A percentile compares a stretch with the other conserved stretches of the same genome.
Evolutionary conservation across 1,140 invertebrate species (phyloP).

Genomic region (Myzus persicae): DNA sequence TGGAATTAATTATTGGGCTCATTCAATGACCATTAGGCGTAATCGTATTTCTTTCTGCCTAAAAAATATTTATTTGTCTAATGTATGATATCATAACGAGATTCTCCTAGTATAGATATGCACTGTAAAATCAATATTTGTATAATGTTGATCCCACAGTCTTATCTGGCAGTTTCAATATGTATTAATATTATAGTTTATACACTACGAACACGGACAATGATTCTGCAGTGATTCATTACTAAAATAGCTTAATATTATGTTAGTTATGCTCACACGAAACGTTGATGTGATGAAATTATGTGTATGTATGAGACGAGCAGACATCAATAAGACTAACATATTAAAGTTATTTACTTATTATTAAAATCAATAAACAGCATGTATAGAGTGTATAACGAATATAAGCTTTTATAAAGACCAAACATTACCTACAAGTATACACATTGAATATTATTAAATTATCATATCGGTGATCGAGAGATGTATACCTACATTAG

Average conservation of each 20-base stretch:
- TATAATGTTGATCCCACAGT: not conserved
- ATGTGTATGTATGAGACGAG: not conserved
- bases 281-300: not conserved
- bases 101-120: too few relatives aligned
- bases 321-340: not conserved
- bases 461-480: not conserved
- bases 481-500: not conserved
- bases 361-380: not conserved
- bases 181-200: not conserved
- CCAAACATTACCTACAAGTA: not conserved
- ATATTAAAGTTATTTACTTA: not conserved
- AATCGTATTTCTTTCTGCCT: not conserved
- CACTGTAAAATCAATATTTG: not conserved
- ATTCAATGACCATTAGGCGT: not conserved
- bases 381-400: not conserved
- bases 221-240: not conserved
- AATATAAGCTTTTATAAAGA: not conserved
- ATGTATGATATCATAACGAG: not conserved
- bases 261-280: not conserved
- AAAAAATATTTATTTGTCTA: not conserved
- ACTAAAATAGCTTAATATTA: not conserved
- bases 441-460: not conserved
- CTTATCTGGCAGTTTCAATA: not conserved
- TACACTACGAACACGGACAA: not conserved
- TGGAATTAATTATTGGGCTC: not conserved